Base-by-base conservation (phyloP, 2,888 invertebrate genomes). In the Philereme transversata region DNA sequence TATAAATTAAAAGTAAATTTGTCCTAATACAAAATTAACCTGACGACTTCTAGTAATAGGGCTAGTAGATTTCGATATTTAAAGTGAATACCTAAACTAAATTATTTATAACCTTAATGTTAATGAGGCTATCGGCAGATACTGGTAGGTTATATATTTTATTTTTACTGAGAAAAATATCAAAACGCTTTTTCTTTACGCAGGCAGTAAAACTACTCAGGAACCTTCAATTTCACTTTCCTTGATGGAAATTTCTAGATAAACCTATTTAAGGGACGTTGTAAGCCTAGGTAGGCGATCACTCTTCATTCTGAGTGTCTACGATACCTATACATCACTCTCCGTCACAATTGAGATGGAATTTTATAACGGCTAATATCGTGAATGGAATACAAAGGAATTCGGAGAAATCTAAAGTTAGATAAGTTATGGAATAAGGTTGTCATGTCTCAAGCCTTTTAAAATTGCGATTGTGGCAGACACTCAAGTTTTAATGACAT, bases 401-500 rank as follows among this genome's bases (percentile, higher is more conserved):
- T 40, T 53, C 53, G 44, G 22, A 36, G 43, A 40, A 52, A 36
- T 34, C 38, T 53, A 49, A 63, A 63, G 60, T 64, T 59, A 36
- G 46, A 55, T 50, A 47, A 59, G 63, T 49, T 53, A 53, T 43
- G 57, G 46, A 55, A 54, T 49, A 49, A 47, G 56, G 46, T 43
- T 45, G 54, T 48, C 62, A 41, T 49, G 57, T 50, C 56, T 7
- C 36, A 54, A 64, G 51, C 51, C 62, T 62, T 57, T 62, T 62
- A 62, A 62, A 64, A 60, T 57, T 64, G 67, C 64, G 62, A 57
- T 62, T 53, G 56, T 51, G 57, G 53, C 45, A 49, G 59, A 48
- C 40, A 53, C 51, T 61, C 59, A 61, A 67, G 60, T 67, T 65
- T 63, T 66, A 69, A 65, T 61, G 57, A 58, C 63, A 56, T 61